These are phyloP conservation scores for Scomber scombrus DNA, from an alignment of 2,113 vertebrate species.

Conservation along the genomic window DNA sequence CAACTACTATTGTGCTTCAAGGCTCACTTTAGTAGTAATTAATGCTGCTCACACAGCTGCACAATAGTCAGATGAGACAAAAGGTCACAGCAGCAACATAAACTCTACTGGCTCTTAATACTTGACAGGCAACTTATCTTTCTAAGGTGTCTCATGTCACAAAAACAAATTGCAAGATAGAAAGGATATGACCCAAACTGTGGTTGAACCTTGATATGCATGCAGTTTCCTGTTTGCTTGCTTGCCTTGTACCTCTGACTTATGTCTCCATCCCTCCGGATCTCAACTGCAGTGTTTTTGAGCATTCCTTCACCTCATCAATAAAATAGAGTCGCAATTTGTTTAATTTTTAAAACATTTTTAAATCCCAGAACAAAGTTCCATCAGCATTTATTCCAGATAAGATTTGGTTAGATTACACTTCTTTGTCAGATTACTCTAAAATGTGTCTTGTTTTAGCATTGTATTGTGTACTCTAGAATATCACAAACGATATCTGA, in stretches of 20 bases:
- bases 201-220: conserved; percentile 51
- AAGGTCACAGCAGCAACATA: not conserved
- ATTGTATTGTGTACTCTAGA: not conserved
- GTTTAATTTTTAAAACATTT: not conserved
- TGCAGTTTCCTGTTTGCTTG: conserved; percentile 82
- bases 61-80: not conserved
- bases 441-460: not conserved
- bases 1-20: not conserved
- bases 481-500: too few relatives aligned
- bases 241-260: conserved; percentile 15
- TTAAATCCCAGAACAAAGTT: fast-evolving
- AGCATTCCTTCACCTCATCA: not conserved
- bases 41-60: conserved; percentile 9
- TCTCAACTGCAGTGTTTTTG: not conserved
- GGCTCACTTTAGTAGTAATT: conserved; percentile 21
- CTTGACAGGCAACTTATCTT: conserved; percentile 1
- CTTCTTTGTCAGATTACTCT: not conserved
- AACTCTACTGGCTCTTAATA: not conserved
- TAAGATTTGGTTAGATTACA: not conserved
- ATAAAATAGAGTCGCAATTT: fast-evolving
- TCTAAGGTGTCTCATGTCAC: not conserved
- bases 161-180: conserved; percentile 35
- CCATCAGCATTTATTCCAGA: not conserved
- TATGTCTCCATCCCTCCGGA: conserved; percentile 36
- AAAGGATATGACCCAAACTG: conserved; percentile 76